Evolutionary conservation across 1,140 invertebrate species (phyloP).

Genomic region (Drusus annulatus): DNA sequence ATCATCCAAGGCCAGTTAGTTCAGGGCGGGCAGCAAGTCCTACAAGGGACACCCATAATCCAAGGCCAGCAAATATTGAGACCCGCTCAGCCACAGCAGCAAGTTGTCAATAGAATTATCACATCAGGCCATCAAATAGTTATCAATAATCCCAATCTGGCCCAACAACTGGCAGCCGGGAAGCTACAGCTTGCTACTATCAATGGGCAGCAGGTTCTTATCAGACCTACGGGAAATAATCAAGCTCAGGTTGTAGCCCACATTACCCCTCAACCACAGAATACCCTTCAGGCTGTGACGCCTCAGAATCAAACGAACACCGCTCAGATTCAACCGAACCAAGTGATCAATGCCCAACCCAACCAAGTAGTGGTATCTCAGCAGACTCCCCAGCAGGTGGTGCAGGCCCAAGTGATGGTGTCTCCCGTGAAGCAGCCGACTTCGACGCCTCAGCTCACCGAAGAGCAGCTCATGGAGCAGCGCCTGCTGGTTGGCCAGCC

Average conservation of each 20-base stretch:
- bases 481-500: constrained; percentile 83
- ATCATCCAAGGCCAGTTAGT: constrained; percentile 59
- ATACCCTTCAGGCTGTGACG: constrained; percentile 61
- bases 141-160: constrained; percentile 81
- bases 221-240: constrained; percentile 81
- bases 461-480: constrained; percentile 76
- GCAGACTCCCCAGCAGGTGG: constrained; percentile 37
- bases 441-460: constrained; percentile 62
- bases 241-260: constrained; percentile 80
- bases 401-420: constrained; percentile 41
- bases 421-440: constrained; percentile 56
- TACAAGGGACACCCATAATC: constrained; percentile 51
- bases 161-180: constrained; percentile 83
- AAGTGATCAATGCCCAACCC: background rate
- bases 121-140: constrained; percentile 76
- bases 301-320: constrained; percentile 21
- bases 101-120: constrained; percentile 50
- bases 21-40: constrained; percentile 45
- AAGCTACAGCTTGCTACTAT: constrained; percentile 87
- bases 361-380: constrained; percentile 11
- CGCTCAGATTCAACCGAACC: constrained; percentile 1
- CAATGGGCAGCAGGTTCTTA: constrained; percentile 86
- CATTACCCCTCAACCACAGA: constrained; percentile 70
- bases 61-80: constrained; percentile 55
- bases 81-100: constrained; percentile 48